A percentile compares a stretch with the other conserved stretches of the same genome.
Conservation (phyloP, 2,888 invertebrate genomes). For the Eugnorisma glareosa region DNA sequence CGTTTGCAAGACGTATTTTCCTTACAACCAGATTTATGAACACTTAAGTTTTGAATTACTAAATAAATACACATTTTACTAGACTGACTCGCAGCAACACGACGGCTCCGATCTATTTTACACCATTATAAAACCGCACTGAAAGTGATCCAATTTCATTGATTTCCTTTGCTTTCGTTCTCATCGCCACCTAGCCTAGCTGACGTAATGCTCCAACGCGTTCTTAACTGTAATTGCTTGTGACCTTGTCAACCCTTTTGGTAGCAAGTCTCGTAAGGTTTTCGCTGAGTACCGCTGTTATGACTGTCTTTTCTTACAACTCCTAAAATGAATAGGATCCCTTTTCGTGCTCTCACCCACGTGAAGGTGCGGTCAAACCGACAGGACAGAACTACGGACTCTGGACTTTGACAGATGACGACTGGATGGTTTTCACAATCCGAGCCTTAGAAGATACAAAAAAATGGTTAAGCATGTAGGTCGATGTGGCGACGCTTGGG, state of each 20-base stretch:
- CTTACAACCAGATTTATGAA: not conserved
- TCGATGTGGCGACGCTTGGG: too few species aligned
- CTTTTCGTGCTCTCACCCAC: not conserved
- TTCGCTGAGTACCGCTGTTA: not conserved
- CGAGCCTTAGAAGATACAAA: not conserved
- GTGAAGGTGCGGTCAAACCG: not conserved
- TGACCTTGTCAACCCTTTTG: constrained; percentile 31
- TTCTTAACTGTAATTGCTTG: constrained; percentile 30
- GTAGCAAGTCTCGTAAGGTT: not conserved
- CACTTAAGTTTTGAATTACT: not conserved
- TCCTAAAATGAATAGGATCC: not conserved
- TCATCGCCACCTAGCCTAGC: not conserved
- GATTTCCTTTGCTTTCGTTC: constrained; percentile 1
- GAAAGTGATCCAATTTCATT: constrained; percentile 18
- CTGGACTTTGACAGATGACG: not conserved
- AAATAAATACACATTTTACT: not conserved
- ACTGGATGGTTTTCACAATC: not conserved
- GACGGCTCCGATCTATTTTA: not conserved
- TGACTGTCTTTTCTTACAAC: not conserved
- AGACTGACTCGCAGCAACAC: not conserved
- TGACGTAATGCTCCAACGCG: constrained; percentile 27
- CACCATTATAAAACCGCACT: not conserved
- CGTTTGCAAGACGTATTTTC: not conserved
- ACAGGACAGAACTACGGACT: not conserved
- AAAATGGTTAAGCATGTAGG: not conserved